Base-by-base conservation (phyloP, 2,113 vertebrate species). In the Pteropus alecto region DNA sequence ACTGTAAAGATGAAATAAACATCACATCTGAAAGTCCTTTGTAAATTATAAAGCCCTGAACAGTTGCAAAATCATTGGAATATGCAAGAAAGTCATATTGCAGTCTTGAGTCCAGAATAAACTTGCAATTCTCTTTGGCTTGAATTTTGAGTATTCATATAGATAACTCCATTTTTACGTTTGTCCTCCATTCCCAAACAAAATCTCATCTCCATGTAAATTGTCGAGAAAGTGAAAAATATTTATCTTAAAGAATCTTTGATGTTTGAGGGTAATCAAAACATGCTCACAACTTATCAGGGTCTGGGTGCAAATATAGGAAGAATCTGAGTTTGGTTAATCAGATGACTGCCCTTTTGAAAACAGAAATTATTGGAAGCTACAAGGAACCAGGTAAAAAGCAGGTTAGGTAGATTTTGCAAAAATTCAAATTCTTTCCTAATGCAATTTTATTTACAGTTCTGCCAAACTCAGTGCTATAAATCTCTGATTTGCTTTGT, bases 171-270 rank as follows among this genome's bases (percentile, higher is more conserved):
- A 15, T 87, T 87, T 68, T 87, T 68, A 88, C 18, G 65, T 65
- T 70, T 28, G 1, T 38, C 13, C 14, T 6, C 12, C 30, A 67
- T 28, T 85, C 67, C 73, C 67, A 76, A 79, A 87, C n/a, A 91
- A 91, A 95, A 88, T 19, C 38, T 16, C 22, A 84, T 38, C 33
- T 90, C 79, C 43, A 33, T 79, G 88, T 73, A 71, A 92, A 95
- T 68, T 73, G 63, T 74, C 84, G 48, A 73, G 63, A 89, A 96
- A 87, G 19, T 71, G 33, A 92, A 54, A 90, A 87, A 92, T 63
- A 41, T 48, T 83, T 92, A 74, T 83, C 51, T 68, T 87, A 60
- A 82, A 43, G 83, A 51, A 87, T 73, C 51, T 43, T 43, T 74
- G 38, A 68, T 78, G 41, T 60, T 38, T 11, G 33, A 82, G 51